phyloP scores from a whole-genome alignment of 2,888 invertebrate species.

The Stenodera caucasica region DNA sequence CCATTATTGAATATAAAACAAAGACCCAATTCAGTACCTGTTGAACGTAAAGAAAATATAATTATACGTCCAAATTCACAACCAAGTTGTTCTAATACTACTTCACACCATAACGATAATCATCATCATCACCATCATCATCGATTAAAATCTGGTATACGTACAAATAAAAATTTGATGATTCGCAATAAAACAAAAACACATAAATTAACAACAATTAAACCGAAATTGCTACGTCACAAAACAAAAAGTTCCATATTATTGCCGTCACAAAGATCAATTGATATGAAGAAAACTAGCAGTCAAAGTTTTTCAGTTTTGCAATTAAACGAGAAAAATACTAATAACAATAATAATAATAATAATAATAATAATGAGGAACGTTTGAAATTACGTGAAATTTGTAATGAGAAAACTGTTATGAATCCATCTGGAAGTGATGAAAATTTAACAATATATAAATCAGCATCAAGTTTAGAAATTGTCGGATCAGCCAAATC shows the following conservation, averaged over 20 bases:
- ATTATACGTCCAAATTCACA: conserved; percentile 33
- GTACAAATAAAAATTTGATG: conserved; percentile 37
- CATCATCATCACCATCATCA: not conserved
- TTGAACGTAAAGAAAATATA: conserved; percentile 52
- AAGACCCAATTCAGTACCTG: conserved; percentile 37
- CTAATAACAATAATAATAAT: too few species aligned
- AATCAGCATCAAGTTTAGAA: not conserved
- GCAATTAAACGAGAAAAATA: not conserved
- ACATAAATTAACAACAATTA: conserved; percentile 36
- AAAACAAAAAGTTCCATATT: conserved; percentile 17
- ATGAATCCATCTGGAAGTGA: not conserved
- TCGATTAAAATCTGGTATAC: conserved; percentile 31
- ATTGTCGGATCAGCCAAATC: not conserved
- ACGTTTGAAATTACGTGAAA: not conserved
- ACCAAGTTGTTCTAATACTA: conserved; percentile 43
- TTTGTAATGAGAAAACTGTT: not conserved
- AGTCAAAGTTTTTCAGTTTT: not conserved
- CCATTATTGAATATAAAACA: conserved; percentile 27
- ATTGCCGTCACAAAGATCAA: conserved; percentile 6
- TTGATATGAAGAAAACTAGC: not conserved
- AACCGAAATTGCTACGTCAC: conserved; percentile 23
- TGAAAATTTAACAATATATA: not conserved
- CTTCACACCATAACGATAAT: not conserved
- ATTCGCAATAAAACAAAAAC: conserved; percentile 37
- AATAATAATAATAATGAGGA: too few species aligned